These are phyloP conservation scores for Automeris io DNA, from an alignment of 2,888 invertebrate species.

Conservation along the genomic window DNA sequence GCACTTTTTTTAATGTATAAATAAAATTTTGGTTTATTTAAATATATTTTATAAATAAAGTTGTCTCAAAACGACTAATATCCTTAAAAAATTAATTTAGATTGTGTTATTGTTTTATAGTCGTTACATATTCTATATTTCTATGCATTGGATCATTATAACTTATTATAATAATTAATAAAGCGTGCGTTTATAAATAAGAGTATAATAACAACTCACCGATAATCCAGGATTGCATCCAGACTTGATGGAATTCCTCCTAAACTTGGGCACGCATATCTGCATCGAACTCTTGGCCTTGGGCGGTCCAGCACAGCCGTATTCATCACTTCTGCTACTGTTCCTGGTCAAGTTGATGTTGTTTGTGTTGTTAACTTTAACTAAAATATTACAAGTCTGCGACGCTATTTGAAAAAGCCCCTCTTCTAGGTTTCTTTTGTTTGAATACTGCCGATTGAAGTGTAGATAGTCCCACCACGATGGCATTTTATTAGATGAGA, in stretches of 20 bases:
- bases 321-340: constrained; percentile 78
- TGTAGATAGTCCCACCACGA: constrained; percentile 79
- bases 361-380: constrained; percentile 86
- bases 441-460: constrained; percentile 66
- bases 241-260: constrained; percentile 66
- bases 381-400: constrained; percentile 85
- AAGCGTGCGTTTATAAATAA: too few relatives aligned
- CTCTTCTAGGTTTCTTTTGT: constrained; percentile 82
- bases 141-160: too few relatives aligned
- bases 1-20: too few relatives aligned
- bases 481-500: constrained; percentile 65
- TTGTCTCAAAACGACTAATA: too few relatives aligned
- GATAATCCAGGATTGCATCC: constrained; percentile 79
- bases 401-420: constrained; percentile 87
- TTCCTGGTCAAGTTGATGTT: constrained; percentile 82
- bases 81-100: too few relatives aligned
- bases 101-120: too few relatives aligned
- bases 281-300: constrained; percentile 66
- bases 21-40: too few relatives aligned
- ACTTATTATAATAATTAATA: too few relatives aligned
- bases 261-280: constrained; percentile 76
- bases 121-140: too few relatives aligned
- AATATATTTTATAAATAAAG: too few relatives aligned
- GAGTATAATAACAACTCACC: constrained; percentile 73
- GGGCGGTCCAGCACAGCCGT: constrained; percentile 69